Evolutionary conservation across 2,113 vertebrate genomes (phyloP).

Genomic region (Puma concolor): DNA sequence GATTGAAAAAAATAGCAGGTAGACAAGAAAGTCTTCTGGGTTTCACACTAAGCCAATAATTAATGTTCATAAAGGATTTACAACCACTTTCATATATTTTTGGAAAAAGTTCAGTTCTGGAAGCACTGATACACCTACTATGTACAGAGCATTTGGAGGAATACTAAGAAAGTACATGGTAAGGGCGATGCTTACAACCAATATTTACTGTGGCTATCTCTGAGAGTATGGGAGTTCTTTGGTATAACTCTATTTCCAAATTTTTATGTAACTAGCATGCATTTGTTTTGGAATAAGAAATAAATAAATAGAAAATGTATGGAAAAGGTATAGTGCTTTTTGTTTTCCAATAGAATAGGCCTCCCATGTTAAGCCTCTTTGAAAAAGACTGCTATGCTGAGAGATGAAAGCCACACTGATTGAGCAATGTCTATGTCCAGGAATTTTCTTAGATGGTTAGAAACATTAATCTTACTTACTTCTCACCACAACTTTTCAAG

Average conservation of each 20-base stretch:
- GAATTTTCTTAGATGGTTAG: neutral
- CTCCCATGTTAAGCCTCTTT: neutral
- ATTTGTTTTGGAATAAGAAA: neutral
- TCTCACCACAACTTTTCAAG: neutral
- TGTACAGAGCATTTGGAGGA: neutral
- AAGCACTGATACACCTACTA: neutral
- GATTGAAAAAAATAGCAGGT: neutral
- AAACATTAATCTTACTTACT: neutral
- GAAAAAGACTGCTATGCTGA: neutral
- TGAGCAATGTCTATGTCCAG: neutral
- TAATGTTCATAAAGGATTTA: slow-evolving; percentile 17
- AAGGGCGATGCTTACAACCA: neutral
- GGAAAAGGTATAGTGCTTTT: neutral
- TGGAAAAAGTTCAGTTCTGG: neutral
- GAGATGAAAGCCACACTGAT: neutral
- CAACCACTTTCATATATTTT: neutral
- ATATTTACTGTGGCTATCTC: neutral
- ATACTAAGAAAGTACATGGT: neutral
- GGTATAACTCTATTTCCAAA: neutral
- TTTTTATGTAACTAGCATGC: neutral
- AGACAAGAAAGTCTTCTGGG: neutral
- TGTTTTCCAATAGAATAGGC: neutral
- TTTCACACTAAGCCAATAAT: neutral
- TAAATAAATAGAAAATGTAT: neutral
- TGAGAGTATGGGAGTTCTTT: neutral